Evolutionary conservation across 2,113 vertebrate species (phyloP), one percentile per base, ranked within the genome.

Genomic region (Gadus macrocephalus): DNA sequence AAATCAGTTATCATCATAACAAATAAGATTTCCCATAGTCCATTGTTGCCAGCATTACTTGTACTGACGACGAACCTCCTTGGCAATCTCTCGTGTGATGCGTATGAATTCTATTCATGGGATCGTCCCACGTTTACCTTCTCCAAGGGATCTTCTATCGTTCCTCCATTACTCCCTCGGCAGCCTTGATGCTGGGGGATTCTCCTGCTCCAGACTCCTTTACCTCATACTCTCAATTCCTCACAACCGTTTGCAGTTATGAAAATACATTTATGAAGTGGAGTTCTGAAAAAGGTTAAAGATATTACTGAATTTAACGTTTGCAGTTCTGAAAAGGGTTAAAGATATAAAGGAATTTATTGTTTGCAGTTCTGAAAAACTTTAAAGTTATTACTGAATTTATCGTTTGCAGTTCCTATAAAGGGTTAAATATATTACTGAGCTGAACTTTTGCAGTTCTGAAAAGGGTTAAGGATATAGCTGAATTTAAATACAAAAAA

Each of bases 171-270:
- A 49, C 42, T 49, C 42, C 42, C 42, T 14, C 42, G 4, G 31
- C 31, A 49, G 8, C 42, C 2, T 49, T 7, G 42, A 6, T 49
- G 42, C 42, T 49, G 42, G 42, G 42, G 42, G 42, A 49, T 14
- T 49, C 8, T 49, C 42, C 42, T 14, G 12, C 42, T 49, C 8
- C 31, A 78, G 70, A 74, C 78, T 76, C 72, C 84, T 77, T 86
- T 76, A 78, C 81, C 78, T 81, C 83, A 85, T 88, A 83, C 87
- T 86, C 86, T 88, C 68, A 73, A 60, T 9, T 76, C 78, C 15
- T 60, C 77, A 76, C 82, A 89, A 49, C 7, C 8, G 42, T 75
- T 12, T 67, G 66, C 63, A 70, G 66, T 72, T 84, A 81, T 86
- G 83, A 84, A 79, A 77, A 62, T 63, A 71, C 69, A 69, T 80